Evolutionary conservation across 2,113 vertebrate genomes (phyloP).

Genomic region (Pachycephala philippinensis): DNA sequence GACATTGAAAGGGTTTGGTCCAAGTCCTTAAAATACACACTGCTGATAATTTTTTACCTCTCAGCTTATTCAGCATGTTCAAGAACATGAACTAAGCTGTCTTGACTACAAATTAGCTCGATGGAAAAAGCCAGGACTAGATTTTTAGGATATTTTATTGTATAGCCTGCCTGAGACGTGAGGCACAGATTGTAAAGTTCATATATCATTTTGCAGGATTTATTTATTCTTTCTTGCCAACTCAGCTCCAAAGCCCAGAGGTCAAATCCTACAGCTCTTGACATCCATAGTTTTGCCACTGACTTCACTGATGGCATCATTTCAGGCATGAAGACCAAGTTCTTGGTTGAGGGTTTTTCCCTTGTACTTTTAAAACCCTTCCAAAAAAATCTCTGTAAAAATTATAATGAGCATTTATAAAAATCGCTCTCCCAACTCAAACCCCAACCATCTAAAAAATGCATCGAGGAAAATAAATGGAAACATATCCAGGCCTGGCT

Average conservation of each 20-base stretch:
- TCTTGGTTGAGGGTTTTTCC: background rate
- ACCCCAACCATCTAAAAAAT: background rate
- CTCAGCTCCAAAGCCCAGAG: background rate
- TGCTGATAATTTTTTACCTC: background rate
- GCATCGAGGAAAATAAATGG: background rate
- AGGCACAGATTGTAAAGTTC: background rate
- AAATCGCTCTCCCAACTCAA: background rate
- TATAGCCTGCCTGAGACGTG: background rate
- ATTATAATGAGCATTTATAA: background rate
- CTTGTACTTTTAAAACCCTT: background rate
- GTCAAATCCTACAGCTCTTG: slow-evolving; percentile 1
- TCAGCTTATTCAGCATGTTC: slow-evolving; percentile 7
- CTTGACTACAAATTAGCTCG: background rate
- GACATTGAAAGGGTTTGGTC: background rate
- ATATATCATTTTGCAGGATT: slow-evolving; percentile 21
- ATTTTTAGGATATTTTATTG: slow-evolving; percentile 24
- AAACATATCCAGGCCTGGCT: background rate
- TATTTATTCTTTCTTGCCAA: slow-evolving; percentile 37
- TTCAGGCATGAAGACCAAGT: background rate
- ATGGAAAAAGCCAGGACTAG: background rate
- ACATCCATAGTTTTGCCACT: background rate
- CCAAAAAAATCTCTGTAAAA: background rate
- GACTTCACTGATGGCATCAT: slow-evolving; percentile 26
- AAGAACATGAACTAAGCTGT: background rate
- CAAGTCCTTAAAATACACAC: background rate